Evolutionary conservation across 2,113 vertebrate species (phyloP).

Genomic region (Nesogale talazaci): DNA sequence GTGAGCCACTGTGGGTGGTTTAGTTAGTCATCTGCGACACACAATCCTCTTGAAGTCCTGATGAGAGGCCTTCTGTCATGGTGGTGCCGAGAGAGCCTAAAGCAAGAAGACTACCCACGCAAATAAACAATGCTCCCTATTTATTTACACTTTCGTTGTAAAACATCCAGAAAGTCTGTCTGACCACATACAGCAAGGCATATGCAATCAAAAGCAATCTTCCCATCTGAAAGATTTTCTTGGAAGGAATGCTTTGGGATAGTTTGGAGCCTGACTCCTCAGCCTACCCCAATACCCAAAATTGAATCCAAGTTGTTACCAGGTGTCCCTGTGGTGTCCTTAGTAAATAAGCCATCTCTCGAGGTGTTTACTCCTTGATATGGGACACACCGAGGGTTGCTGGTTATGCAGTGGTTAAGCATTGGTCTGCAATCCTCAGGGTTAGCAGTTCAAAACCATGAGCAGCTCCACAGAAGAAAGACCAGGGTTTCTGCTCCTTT

Average conservation of each 20-base stretch:
- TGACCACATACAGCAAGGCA: background rate
- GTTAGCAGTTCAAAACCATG: no score
- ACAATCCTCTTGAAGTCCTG: background rate
- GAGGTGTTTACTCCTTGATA: background rate
- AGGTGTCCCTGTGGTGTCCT: background rate
- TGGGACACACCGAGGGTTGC: background rate
- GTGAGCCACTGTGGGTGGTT: background rate
- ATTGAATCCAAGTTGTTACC: background rate
- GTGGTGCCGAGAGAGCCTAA: background rate
- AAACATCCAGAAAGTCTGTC: background rate
- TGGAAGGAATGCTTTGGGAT: background rate
- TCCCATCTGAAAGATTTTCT: background rate
- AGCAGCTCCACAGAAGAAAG: no score
- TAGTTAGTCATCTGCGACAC: background rate
- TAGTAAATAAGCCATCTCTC: background rate
- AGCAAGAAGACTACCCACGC: background rate
- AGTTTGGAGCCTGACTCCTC: background rate
- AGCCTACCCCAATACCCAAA: background rate
- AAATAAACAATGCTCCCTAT: background rate
- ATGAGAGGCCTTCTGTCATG: background rate
- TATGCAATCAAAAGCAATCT: background rate
- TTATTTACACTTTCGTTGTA: background rate
- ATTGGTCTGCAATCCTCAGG: no score
- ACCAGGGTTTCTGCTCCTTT: no score
- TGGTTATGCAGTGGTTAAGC: no score